Base-by-base conservation (phyloP, 1,140 invertebrate species). In the Drosophila nigromelanica region DNA sequence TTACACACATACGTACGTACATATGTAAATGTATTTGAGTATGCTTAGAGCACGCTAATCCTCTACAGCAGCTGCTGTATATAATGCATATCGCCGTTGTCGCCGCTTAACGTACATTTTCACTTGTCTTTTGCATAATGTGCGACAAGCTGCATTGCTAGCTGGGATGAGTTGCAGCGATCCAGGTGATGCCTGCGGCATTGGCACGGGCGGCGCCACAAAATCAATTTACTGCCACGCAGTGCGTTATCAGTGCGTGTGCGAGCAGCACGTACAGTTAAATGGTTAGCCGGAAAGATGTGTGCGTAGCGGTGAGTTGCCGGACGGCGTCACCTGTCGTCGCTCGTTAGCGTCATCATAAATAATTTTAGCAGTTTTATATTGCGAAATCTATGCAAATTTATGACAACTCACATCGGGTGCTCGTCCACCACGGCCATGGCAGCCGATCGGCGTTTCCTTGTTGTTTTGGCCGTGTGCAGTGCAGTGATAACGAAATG, bases 261-360 rank as follows among this genome's bases (percentile, higher is more conserved):
- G 45, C 47, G 39, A 62, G 67, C 40, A 12, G 21, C 51, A 45
- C 39, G 33, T 6, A 15, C 14, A 15, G 37, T 3, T 3, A 24
- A 12, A 27, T 14, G 47, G 47, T n/a, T 35, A 11, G 12, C 33
- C 14, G 52, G 10, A 47, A 39, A 39, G 50, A 39, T 35, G 37
- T 27, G 47, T 72, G 69, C 45, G 55, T 48, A 55, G 58, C n/a
- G 39, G 11, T 47, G 68, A 51, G 55, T 79, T 47, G 50, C 43
- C 43, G 39, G 54, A 58, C 56, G 63, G 79, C 82, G 68, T 72
- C 82, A 87, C 79, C 80, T 87, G 82, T 87, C 83, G 83, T 73
- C 83, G 83, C 79, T 89, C 82, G 82, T 87, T 87, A 87, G 83
- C 82, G 83, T 87, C 82, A 87, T 87, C 82, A 77, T 87, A 87